These are phyloP conservation scores for Lampris incognitus DNA, from an alignment of 2,113 vertebrate species.

Conservation along the genomic window DNA sequence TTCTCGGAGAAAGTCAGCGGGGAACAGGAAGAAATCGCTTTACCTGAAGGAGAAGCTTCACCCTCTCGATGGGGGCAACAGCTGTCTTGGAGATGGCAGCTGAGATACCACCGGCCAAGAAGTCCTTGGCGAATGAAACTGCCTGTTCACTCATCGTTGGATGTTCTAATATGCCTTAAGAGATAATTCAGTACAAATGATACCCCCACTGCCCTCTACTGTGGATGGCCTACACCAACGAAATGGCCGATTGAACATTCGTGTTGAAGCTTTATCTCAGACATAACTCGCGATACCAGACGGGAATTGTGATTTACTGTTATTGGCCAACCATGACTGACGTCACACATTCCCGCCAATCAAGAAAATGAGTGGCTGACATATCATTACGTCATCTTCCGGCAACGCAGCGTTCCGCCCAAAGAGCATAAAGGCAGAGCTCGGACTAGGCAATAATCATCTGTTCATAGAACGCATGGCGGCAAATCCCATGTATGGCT, in stretches of 20 bases:
- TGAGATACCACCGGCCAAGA: conserved; percentile 88
- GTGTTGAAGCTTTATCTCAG: conserved; percentile 62
- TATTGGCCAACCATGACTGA: background rate
- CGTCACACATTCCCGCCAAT: conserved; percentile 44
- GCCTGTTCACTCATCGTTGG: conserved; percentile 73
- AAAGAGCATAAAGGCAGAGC: too few relatives aligned
- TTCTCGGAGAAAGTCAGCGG: background rate
- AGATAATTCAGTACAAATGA: conserved; percentile 53
- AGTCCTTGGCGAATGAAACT: conserved; percentile 86
- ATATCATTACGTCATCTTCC: too few relatives aligned
- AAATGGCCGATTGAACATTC: conserved; percentile 76
- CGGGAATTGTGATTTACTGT: conserved; percentile 27
- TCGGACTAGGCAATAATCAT: too few relatives aligned
- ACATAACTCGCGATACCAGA: conserved; percentile 60
- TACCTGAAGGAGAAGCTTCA: conserved; percentile 88
- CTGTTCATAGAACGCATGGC: too few relatives aligned
- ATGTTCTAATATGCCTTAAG: conserved; percentile 58
- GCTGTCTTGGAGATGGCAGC: conserved; percentile 91
- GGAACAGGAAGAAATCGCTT: conserved; percentile 11
- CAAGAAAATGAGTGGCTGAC: too few relatives aligned
- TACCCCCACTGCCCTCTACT: conserved; percentile 59
- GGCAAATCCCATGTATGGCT: too few relatives aligned
- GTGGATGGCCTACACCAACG: conserved; percentile 69
- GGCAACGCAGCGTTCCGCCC: too few relatives aligned
- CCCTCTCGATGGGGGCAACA: conserved; percentile 90